These are phyloP conservation scores for Ericerus pela DNA, from an alignment of 1,140 invertebrate genomes.

Conservation along the genomic window DNA sequence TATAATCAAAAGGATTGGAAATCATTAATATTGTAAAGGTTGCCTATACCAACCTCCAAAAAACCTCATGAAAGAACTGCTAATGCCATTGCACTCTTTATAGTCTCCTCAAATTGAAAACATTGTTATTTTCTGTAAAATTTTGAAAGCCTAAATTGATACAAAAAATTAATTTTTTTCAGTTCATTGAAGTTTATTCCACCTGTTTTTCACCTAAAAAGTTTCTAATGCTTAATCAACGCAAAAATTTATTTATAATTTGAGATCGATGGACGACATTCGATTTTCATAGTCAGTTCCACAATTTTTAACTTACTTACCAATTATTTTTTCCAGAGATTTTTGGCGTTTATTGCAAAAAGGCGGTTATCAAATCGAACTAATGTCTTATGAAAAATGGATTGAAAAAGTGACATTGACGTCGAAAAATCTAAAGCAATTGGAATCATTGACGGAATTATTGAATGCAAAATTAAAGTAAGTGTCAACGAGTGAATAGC, in stretches of 20 bases:
- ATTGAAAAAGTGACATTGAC: background rate
- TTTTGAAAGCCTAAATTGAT: no score
- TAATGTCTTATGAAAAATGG: slow-evolving; percentile 21
- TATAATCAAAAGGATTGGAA: no score
- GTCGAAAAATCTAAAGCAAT: background rate
- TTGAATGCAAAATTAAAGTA: background rate
- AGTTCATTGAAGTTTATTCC: no score
- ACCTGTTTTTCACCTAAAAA: no score
- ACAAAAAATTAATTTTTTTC: no score
- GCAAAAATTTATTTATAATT: background rate
- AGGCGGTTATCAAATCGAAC: slow-evolving; percentile 20
- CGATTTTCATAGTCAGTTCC: background rate
- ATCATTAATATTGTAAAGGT: no score
- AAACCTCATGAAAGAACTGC: no score
- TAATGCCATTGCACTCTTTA: no score
- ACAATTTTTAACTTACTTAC: background rate
- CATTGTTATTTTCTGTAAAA: no score
- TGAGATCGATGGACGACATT: background rate
- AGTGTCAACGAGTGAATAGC: no score
- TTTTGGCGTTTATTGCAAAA: slow-evolving; percentile 21
- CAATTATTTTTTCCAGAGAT: slow-evolving; percentile 18
- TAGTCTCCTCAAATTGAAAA: no score
- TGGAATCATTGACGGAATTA: background rate
- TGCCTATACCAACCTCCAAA: no score
- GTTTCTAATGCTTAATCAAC: slow-evolving; percentile 13